These are phyloP conservation scores for Acomys russatus DNA, from an alignment of 2,797 vertebrate species.

Conservation along the genomic window DNA sequence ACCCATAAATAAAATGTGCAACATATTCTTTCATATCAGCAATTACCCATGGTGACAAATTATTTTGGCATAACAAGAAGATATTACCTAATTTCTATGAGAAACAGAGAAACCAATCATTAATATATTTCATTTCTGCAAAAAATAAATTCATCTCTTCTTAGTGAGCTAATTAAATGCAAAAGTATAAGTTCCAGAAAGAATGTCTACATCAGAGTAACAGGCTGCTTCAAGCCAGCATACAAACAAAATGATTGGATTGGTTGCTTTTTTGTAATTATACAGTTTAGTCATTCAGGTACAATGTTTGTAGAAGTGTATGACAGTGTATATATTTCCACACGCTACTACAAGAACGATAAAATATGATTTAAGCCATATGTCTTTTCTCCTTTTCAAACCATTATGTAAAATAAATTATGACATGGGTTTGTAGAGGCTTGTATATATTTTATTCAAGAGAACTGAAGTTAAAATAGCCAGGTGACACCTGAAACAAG, in stretches of 20 bases:
- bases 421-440: conserved; percentile 39
- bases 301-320: conserved; percentile 75
- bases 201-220: conserved; percentile 75
- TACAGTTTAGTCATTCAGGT: conserved; percentile 79
- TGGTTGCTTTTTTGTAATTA: conserved; percentile 80
- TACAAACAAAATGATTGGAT: conserved; percentile 79
- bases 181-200: conserved; percentile 72
- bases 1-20: neutral
- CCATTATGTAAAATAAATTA: conserved; percentile 82
- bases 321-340: conserved; percentile 85
- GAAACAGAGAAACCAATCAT: conserved; percentile 67
- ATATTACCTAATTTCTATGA: conserved; percentile 65
- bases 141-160: conserved; percentile 46
- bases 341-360: conserved; percentile 85
- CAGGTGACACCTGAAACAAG: conserved; percentile 84
- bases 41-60: conserved; percentile 28
- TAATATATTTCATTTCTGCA: conserved; percentile 26
- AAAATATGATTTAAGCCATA: conserved; percentile 88
- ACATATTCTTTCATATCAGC: neutral
- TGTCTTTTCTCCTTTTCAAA: conserved; percentile 83
- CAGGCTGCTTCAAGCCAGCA: conserved; percentile 67
- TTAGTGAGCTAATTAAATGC: conserved; percentile 46
- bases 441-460: conserved; percentile 78
- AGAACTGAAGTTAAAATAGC: conserved; percentile 76
- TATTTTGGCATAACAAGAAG: conserved; percentile 69